phyloP scores from a whole-genome alignment of 1,140 invertebrate genomes.

The Rhagoletis pomonella region DNA sequence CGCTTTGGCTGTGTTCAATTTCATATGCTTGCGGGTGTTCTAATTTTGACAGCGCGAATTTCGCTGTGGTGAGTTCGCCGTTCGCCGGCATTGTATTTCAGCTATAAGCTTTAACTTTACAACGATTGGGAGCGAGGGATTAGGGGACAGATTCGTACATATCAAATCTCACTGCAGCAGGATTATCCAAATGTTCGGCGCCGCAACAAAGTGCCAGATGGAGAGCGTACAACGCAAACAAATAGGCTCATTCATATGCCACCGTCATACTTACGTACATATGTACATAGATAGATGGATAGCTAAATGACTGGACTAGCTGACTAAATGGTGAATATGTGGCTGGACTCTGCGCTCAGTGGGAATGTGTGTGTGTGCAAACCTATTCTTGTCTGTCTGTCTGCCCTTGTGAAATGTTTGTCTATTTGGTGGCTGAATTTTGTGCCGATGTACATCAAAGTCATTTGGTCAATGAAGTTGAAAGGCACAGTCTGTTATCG shows the following conservation, averaged over 20 bases:
- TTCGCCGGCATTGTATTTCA: too few relatives aligned
- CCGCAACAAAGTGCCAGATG: constrained; percentile 40
- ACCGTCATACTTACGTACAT: neutral
- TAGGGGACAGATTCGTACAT: neutral
- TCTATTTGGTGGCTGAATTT: neutral
- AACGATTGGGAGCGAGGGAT: neutral
- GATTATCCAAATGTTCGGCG: constrained; percentile 32
- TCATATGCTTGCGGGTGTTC: too few relatives aligned
- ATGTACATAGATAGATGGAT: neutral
- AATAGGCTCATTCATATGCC: constrained; percentile 16
- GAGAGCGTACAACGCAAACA: constrained; percentile 28
- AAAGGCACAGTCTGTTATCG: neutral
- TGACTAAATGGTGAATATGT: neutral
- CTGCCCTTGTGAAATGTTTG: neutral
- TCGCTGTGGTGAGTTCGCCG: too few relatives aligned
- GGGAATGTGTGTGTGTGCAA: neutral
- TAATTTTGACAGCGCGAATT: too few relatives aligned
- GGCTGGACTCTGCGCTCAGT: neutral
- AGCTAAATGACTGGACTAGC: constrained; percentile 44
- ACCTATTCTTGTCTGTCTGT: neutral
- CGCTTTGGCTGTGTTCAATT: too few relatives aligned
- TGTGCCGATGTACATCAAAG: constrained; percentile 3
- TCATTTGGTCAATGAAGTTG: constrained; percentile 47
- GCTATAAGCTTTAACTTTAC: too few relatives aligned
- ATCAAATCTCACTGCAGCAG: constrained; percentile 42